Percentiles rank a stretch among this genome's conserved stretches.
phyloP scores from a whole-genome alignment of 2,113 vertebrate species.

The Pleuronectes platessa region DNA sequence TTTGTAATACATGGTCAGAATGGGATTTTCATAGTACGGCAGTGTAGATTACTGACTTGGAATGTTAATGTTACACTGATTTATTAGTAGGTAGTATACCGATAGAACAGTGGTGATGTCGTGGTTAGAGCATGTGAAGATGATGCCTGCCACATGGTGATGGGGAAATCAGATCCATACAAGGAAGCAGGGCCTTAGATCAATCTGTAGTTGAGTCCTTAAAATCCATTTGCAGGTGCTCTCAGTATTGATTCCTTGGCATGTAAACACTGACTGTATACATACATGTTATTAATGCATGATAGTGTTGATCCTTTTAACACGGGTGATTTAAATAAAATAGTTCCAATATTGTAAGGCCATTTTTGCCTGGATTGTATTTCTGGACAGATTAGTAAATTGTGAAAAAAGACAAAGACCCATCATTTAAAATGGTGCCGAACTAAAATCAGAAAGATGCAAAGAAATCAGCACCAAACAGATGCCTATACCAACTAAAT shows the following conservation, averaged over 20 bases:
- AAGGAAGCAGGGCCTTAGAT: slow-evolving; percentile 27
- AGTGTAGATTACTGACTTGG: slow-evolving; percentile 6
- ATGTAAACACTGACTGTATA: slow-evolving; percentile 62
- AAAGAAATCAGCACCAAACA: slow-evolving; percentile 48
- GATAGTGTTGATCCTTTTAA: slow-evolving; percentile 22
- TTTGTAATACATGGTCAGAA: slow-evolving; percentile 1
- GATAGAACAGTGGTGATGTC: slow-evolving; percentile 33
- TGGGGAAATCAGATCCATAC: slow-evolving; percentile 16
- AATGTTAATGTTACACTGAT: slow-evolving; percentile 16
- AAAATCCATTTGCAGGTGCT: slow-evolving; percentile 30
- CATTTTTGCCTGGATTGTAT: slow-evolving; percentile 22
- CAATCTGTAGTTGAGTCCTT: slow-evolving; percentile 30
- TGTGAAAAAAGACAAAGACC: slow-evolving; percentile 54
- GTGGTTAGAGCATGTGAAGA: not conserved
- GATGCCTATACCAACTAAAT: slow-evolving; percentile 24
- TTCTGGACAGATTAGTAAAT: slow-evolving; percentile 52
- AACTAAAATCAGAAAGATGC: slow-evolving; percentile 25
- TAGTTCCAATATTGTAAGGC: slow-evolving; percentile 36
- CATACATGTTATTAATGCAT: slow-evolving; percentile 35
- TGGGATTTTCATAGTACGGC: not conserved
- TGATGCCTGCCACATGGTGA: not conserved
- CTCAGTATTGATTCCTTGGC: slow-evolving; percentile 45
- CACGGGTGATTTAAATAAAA: slow-evolving; percentile 7
- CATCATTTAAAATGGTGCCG: slow-evolving; percentile 22
- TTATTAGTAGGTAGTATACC: slow-evolving; percentile 16